These are phyloP conservation scores for Pissodes strobi DNA, from an alignment of 1,140 invertebrate species.

Conservation along the genomic window DNA sequence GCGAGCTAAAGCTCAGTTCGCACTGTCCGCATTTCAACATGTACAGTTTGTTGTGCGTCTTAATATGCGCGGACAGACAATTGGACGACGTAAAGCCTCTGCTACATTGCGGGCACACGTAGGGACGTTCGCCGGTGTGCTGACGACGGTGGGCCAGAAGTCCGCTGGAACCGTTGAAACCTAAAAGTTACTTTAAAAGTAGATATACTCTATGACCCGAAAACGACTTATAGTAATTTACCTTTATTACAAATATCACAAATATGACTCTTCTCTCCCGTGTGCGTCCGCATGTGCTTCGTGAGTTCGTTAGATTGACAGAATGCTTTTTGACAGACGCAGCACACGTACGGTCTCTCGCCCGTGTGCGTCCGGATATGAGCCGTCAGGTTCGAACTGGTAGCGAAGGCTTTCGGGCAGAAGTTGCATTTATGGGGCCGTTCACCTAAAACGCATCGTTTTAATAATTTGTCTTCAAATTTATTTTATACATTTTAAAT, in stretches of 20 bases:
- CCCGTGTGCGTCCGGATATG: constrained; percentile 61
- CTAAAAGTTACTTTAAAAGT: constrained; percentile 29
- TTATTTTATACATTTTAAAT: too few relatives aligned
- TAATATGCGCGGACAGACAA: constrained; percentile 62
- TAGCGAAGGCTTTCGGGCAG: constrained; percentile 62
- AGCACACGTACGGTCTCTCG: constrained; percentile 56
- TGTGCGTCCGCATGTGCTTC: constrained; percentile 57
- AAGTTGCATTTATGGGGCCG: constrained; percentile 61
- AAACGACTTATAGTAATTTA: constrained; percentile 18
- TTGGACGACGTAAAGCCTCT: constrained; percentile 62
- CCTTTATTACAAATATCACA: constrained; percentile 58
- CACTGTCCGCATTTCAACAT: constrained; percentile 10
- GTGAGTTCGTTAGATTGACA: constrained; percentile 57
- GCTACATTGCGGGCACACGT: constrained; percentile 64
- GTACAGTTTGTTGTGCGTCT: constrained; percentile 54
- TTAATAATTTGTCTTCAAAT: too few relatives aligned
- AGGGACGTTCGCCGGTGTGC: constrained; percentile 65
- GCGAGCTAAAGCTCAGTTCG: constrained; percentile 15
- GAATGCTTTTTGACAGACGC: constrained; percentile 57
- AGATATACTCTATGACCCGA: too few relatives aligned
- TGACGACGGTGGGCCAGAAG: constrained; percentile 60
- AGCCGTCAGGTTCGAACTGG: constrained; percentile 61
- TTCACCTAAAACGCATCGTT: constrained; percentile 53
- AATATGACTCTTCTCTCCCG: constrained; percentile 58
- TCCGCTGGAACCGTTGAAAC: constrained; percentile 53